These are phyloP conservation scores for Homarus americanus DNA, from an alignment of 1,140 invertebrate species.

Conservation along the genomic window DNA sequence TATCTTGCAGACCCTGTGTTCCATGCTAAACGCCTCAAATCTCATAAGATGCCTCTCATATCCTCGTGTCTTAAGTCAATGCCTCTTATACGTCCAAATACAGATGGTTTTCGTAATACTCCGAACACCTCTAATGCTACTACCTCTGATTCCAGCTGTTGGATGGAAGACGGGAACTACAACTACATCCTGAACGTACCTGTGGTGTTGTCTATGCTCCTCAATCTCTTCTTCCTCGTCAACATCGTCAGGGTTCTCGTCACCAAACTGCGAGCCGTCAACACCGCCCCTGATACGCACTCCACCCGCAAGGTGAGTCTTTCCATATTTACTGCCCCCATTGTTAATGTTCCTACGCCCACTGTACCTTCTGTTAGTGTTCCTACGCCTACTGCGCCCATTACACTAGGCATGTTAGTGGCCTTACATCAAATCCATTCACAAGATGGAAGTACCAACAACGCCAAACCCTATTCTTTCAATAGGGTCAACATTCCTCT, in stretches of 20 bases:
- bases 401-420: not conserved
- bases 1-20: too few relatives aligned
- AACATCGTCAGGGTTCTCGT: constrained; percentile 96
- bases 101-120: too few relatives aligned
- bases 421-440: too few relatives aligned
- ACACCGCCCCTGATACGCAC: constrained; percentile 64
- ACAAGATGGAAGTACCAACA: too few relatives aligned
- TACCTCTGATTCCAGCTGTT: too few relatives aligned
- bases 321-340: too few relatives aligned
- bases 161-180: constrained; percentile 88
- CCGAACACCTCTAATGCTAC: too few relatives aligned
- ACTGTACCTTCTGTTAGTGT: too few relatives aligned
- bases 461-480: too few relatives aligned
- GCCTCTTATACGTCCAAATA: not conserved
- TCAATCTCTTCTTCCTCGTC: constrained; percentile 93
- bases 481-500: too few relatives aligned
- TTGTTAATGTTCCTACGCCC: not conserved
- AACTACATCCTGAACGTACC: constrained; percentile 87
- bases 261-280: constrained; percentile 83
- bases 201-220: constrained; percentile 87
- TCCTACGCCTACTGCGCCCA: not conserved
- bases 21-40: too few relatives aligned
- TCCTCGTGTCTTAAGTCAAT: not conserved
- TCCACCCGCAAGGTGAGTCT: constrained; percentile 70
- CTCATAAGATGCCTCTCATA: not conserved